Evolutionary conservation across 2,888 invertebrate species (phyloP).

Genomic region (Rapana venosa): DNA sequence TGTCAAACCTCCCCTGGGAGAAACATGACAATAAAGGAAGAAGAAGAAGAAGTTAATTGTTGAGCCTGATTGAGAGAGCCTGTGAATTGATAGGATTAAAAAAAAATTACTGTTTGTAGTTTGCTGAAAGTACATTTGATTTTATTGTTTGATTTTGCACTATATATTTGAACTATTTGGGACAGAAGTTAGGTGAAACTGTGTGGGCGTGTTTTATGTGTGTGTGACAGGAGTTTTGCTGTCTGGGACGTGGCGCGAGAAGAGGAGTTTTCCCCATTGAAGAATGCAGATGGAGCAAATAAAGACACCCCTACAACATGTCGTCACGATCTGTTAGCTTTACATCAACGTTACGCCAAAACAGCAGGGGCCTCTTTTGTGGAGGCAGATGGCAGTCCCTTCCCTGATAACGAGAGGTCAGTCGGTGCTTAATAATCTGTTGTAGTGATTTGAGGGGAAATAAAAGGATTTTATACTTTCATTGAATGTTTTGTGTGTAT

Average conservation of each 20-base stretch:
- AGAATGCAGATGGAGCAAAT: constrained; percentile 92
- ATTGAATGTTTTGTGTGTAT: not conserved
- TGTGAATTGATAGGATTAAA: too few relatives aligned
- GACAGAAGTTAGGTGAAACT: not conserved
- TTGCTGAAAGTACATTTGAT: too few relatives aligned
- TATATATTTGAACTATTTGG: too few relatives aligned
- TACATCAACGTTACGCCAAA: constrained; percentile 84
- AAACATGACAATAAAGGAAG: too few relatives aligned
- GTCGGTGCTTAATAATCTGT: constrained; percentile 51
- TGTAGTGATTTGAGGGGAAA: not conserved
- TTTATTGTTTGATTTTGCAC: too few relatives aligned
- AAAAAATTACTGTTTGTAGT: too few relatives aligned
- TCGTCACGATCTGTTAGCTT: constrained; percentile 83
- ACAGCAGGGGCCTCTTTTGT: constrained; percentile 88
- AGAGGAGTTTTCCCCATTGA: constrained; percentile 97
- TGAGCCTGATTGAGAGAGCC: too few relatives aligned
- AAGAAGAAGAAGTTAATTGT: too few relatives aligned
- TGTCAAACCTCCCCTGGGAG: too few relatives aligned
- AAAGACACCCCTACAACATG: constrained; percentile 96
- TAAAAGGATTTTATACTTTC: not conserved
- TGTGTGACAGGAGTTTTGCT: constrained; percentile 82
- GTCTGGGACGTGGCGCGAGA: constrained; percentile 93
- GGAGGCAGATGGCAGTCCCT: constrained; percentile 55
- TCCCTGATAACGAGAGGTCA: constrained; percentile 51
- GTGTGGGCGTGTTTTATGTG: constrained; percentile 19